These are phyloP conservation scores for Helostoma temminkii DNA, from an alignment of 2,797 vertebrate species.

Conservation along the genomic window DNA sequence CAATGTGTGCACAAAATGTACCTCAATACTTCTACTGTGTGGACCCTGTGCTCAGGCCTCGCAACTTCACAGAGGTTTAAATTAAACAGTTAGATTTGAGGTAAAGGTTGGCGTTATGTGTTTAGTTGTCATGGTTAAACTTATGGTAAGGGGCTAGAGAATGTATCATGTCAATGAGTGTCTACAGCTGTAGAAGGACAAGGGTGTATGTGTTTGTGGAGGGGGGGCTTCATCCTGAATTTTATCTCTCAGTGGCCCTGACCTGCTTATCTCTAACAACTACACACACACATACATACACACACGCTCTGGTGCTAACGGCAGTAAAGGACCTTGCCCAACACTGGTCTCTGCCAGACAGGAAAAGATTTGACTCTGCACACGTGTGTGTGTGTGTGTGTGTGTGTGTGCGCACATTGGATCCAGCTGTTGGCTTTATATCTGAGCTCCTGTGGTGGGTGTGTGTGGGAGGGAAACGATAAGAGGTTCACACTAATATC, in stretches of 20 bases:
- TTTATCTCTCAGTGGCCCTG: conserved; percentile 61
- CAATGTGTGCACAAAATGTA: neutral
- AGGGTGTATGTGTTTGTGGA: conserved; percentile 4
- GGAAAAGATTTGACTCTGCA: conserved; percentile 17
- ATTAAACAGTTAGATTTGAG: neutral
- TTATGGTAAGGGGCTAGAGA: neutral
- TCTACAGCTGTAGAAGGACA: neutral
- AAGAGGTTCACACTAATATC: conserved; percentile 51
- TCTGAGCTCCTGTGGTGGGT: conserved; percentile 59
- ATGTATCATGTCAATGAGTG: neutral
- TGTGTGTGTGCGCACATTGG: conserved; percentile 21
- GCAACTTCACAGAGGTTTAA: too few species aligned
- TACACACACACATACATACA: conserved; percentile 31
- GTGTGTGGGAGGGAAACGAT: conserved; percentile 47
- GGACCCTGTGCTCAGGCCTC: too few species aligned
- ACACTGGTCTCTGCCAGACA: conserved; percentile 36
- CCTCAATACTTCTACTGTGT: neutral
- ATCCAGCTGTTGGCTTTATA: conserved; percentile 63
- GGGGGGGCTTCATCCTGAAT: conserved; percentile 35
- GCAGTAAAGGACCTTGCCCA: conserved; percentile 19
- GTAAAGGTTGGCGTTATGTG: neutral
- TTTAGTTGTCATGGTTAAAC: neutral
- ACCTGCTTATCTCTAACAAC: conserved; percentile 65
- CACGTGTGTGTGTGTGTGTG: conserved; percentile 38
- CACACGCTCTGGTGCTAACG: conserved; percentile 7